Conservation (phyloP, 2,113 vertebrate species). For the Oncorhynchus masou region DNA sequence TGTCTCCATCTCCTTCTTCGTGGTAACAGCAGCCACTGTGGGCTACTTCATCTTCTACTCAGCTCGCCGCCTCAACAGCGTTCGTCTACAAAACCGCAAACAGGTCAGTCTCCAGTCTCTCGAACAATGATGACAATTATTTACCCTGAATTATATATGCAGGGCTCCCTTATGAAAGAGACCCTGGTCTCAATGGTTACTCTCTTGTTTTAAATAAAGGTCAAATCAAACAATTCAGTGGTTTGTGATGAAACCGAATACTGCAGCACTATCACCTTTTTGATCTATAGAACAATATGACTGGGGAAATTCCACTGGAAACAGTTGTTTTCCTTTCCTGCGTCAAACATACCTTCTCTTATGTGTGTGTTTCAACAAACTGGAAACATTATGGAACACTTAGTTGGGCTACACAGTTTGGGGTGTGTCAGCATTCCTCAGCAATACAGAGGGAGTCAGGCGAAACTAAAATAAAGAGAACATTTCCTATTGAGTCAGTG, state of each 20-base stretch:
- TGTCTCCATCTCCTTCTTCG: constrained; percentile 82
- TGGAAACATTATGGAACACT: not conserved
- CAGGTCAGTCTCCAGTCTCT: constrained; percentile 67
- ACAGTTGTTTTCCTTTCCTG: not conserved
- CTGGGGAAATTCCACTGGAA: not conserved
- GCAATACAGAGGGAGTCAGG: not conserved
- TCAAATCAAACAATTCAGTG: no score
- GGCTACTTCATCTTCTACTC: constrained; percentile 87
- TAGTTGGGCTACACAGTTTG: not conserved
- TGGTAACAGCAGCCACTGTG: constrained; percentile 83
- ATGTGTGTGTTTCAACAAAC: not conserved
- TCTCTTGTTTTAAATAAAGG: no score
- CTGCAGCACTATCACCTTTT: not conserved
- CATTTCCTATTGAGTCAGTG: not conserved
- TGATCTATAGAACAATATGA: not conserved
- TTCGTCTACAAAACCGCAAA: constrained; percentile 77
- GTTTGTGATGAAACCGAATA: not conserved
- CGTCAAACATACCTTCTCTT: not conserved
- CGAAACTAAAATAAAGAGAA: not conserved
- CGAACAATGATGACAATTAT: not conserved
- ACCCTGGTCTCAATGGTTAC: no score
- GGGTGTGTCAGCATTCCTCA: not conserved
- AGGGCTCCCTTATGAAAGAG: no score
- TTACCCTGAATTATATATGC: not conserved
- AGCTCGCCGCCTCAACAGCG: constrained; percentile 73